A percentile compares a stretch with the other conserved stretches of the same genome.
These are phyloP conservation scores for Pollicipes pollicipes DNA, from an alignment of 1,140 invertebrate genomes.

Conservation along the genomic window DNA sequence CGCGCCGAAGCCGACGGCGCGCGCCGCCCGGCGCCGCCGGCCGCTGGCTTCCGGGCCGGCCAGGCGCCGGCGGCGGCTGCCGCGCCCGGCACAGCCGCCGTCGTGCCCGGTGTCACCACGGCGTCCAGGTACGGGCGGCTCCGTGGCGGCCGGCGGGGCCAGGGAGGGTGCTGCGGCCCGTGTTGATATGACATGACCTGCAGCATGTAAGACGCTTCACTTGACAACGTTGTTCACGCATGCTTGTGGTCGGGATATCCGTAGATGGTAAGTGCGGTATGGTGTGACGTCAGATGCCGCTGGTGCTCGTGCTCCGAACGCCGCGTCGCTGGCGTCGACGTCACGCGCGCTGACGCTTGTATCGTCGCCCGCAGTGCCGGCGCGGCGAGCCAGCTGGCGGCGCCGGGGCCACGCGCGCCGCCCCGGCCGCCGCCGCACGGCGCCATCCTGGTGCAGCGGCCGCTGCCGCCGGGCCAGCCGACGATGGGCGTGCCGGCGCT, in stretches of 20 bases:
- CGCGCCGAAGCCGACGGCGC: conserved; percentile 39
- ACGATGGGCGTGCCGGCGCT: conserved; percentile 29
- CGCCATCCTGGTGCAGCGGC: conserved; percentile 4
- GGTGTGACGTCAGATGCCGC: too few relatives aligned
- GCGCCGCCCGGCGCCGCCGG: background rate
- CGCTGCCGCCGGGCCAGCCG: conserved; percentile 1
- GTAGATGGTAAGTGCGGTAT: too few relatives aligned
- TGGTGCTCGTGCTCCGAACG: too few relatives aligned
- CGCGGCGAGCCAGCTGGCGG: too few relatives aligned
- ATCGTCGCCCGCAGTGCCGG: too few relatives aligned
- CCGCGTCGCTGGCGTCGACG: too few relatives aligned
- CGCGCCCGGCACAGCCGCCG: background rate
- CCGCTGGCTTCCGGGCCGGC: background rate
- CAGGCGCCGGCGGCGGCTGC: background rate
- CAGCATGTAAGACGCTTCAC: too few relatives aligned
- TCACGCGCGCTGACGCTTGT: too few relatives aligned
- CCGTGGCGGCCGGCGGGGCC: background rate
- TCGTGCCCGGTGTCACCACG: background rate
- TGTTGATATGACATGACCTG: too few relatives aligned
- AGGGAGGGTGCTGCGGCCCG: background rate
- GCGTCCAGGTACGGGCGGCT: background rate
- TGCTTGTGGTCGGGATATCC: too few relatives aligned
- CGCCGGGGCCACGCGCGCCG: too few relatives aligned
- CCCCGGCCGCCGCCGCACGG: conserved; percentile 7
- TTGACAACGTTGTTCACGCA: too few relatives aligned